Evolutionary conservation across 1,140 invertebrate species (phyloP), one percentile per base, ranked within the genome.

Genomic region (Bombus haemorrhoidalis): DNA sequence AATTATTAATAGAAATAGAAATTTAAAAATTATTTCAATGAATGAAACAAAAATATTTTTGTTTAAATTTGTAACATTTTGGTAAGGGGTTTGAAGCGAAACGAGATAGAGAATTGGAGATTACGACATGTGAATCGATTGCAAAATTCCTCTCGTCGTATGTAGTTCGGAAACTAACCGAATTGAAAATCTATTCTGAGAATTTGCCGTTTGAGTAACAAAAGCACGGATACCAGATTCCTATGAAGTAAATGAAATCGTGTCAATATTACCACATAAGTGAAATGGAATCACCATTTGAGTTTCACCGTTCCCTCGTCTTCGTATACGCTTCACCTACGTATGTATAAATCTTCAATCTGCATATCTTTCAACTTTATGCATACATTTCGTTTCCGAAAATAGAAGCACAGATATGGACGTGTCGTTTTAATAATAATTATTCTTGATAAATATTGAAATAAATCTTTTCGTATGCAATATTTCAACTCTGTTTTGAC

Each of bases 221-320:
- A 85, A 72, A 41, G 32, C 28, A 28, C 57, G 15, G 18, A 8
- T 15, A 37, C 41, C 13, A n/a, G 57, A 37, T 77, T 15, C 13
- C 34, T 47, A 66, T 64, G 37, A 71, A 34, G 37, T 39, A 79
- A 84, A 84, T 53, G 66, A 84, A 84, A 79, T 71, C 39, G 53
- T 41, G 68, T 57, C 76, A 80, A 85, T 85, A 80, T 85, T 72
- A 57, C 53, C 39, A 39, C 32, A 80, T 73, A 85, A 80, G 76
- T 72, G 77, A 85, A 73, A 73, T 73, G 41, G 83, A 85, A 73
- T 73, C 68, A 47, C 34, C 39, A 72, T 66, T 80, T 53, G 12
- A 80, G 57, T 85, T 57, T 80, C 39, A 3, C 22, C 25, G 53
- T 62, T 71, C 47, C 1, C 18, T 22, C 39, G 37, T 64, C 53